Conservation (phyloP, 2,113 vertebrate species). For the Ivindomyrus marchei region DNA sequence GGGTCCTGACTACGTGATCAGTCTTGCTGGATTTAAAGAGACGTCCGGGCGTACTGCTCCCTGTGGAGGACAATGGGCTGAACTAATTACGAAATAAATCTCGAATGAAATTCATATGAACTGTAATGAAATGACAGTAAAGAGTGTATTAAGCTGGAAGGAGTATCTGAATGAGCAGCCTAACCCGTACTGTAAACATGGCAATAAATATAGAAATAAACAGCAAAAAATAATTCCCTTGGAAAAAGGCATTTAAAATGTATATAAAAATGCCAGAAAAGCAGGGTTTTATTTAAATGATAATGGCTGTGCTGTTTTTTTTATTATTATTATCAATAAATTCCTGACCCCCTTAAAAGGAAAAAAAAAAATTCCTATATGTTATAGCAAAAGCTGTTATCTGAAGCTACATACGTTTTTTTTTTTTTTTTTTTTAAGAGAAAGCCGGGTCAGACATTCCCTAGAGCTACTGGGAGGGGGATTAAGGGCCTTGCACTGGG, state of each 20-base stretch:
- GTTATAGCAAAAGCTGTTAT: neutral
- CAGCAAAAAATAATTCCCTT: neutral
- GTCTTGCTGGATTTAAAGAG: conserved; percentile 5
- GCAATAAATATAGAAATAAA: neutral
- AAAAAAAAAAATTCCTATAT: neutral
- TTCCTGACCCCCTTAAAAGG: neutral
- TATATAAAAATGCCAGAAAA: neutral
- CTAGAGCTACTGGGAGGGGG: neutral
- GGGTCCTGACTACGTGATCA: neutral
- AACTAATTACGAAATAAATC: neutral
- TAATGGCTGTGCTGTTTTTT: neutral
- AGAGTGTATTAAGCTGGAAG: neutral
- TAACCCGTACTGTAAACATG: neutral
- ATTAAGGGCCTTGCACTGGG: neutral
- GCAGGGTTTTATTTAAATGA: neutral
- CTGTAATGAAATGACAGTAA: neutral
- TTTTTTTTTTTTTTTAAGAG: neutral
- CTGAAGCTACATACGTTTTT: neutral
- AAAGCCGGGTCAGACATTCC: neutral
- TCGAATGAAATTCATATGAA: neutral
- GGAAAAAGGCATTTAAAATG: neutral
- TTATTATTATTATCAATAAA: neutral
- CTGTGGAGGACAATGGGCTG: neutral
- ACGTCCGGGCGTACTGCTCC: neutral
- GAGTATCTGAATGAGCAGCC: neutral